phyloP scores from a whole-genome alignment of 2,113 vertebrate species.

The Vidua chalybeata region DNA sequence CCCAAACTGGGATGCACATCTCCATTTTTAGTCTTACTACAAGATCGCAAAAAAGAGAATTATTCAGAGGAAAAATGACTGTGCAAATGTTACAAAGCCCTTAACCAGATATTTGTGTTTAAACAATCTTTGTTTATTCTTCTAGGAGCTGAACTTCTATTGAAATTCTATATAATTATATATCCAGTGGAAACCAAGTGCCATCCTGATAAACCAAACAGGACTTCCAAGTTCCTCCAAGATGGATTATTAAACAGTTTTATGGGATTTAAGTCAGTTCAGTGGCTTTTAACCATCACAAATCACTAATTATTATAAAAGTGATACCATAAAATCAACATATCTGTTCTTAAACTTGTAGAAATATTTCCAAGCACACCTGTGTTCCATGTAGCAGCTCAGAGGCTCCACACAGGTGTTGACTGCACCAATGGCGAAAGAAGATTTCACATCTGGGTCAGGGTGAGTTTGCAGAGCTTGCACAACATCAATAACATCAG shows the following conservation, averaged over 20 bases:
- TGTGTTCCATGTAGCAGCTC: slow-evolving; percentile 91
- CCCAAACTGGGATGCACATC: background rate
- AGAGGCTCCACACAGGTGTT: slow-evolving; percentile 89
- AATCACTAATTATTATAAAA: background rate
- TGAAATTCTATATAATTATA: background rate
- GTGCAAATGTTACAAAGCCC: background rate
- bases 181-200: background rate
- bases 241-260: background rate
- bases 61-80: background rate
- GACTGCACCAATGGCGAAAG: slow-evolving; percentile 83
- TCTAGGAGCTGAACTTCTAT: background rate
- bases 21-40: background rate
- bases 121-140: background rate
- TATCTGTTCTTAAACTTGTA: background rate
- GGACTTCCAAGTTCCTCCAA: background rate
- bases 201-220: background rate
- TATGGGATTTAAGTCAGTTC: background rate
- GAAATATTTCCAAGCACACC: slow-evolving; percentile 66
- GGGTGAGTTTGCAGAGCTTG: slow-evolving; percentile 91
- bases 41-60: background rate
- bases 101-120: background rate
- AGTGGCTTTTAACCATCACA: background rate
- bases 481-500: slow-evolving; percentile 89
- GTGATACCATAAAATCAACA: background rate
- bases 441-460: slow-evolving; percentile 81